Evolutionary conservation across 2,797 vertebrate genomes (phyloP), one percentile per base, ranked within the genome.

Genomic region (Cottoperca gobio): DNA sequence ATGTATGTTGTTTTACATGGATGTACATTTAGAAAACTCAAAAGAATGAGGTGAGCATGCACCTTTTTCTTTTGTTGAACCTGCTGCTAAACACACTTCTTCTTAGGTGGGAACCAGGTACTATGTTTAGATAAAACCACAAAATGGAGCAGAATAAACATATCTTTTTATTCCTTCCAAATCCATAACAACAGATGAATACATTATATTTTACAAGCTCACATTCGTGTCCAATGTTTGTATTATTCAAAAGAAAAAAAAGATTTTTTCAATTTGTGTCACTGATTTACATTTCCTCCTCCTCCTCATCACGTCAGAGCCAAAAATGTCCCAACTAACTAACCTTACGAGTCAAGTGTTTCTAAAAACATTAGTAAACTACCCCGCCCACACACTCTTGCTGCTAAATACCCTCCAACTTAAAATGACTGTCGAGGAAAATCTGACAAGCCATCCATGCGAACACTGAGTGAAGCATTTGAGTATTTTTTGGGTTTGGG

Each of bases 331-430:
- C 81, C 42, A 78, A 83, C 78, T 54, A 71, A 58, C 70, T 75
- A 85, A 89, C 78, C 90, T 69, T 68, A 39, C 48, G 4, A 81
- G 83, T 86, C 80, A 86, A 91, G 88, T 87, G 84, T 85, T 89
- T 84, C 78, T 80, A 85, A 85, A 91, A 88, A 88, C 87, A 91
- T 78, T 76, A 65, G 78, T 89, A 86, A 87, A 86, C 79, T 71
- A 48, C 68, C 57, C 75, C 83, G 81, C 88, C 89, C 88, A 90
- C 91, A 79, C 85, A 74, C 46, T 84, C 78, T 79, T 69, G 55
- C 82, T 73, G 74, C 67, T 78, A 83, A 85, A 73, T 88, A 74
- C 76, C 80, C 46, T 65, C 62, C 69, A 73, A 82, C 74, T 88
- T 82, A 58, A 77, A 90, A 84, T 78, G 42, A 79, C 79, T 63